These are phyloP conservation scores for Archocentrus centrarchus DNA, from an alignment of 2,113 vertebrate species.

Conservation along the genomic window DNA sequence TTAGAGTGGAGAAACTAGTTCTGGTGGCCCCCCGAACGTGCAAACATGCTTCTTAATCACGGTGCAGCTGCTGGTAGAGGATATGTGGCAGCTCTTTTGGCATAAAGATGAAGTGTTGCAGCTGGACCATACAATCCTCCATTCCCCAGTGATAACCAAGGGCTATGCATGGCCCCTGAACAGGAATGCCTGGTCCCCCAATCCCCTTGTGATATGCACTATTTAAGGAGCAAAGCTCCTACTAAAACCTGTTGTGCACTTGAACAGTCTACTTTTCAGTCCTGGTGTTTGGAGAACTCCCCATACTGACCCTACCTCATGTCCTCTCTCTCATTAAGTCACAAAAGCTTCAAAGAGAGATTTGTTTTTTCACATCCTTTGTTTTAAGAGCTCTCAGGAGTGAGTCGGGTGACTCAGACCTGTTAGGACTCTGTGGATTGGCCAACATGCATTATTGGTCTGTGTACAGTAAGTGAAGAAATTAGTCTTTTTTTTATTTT, in stretches of 20 bases:
- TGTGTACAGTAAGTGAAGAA: not conserved
- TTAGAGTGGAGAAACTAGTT: not conserved
- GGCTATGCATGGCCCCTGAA: not conserved
- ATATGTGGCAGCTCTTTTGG: not conserved
- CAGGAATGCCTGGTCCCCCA: not conserved
- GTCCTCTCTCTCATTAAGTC: not conserved
- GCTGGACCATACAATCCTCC: conserved; percentile 1
- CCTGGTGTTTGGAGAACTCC: not conserved
- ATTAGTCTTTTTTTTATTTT: not conserved
- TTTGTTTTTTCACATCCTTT: not conserved
- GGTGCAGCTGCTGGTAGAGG: conserved; percentile 1
- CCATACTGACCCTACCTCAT: not conserved
- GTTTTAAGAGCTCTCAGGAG: not conserved
- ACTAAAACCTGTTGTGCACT: not conserved
- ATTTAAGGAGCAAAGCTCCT: not conserved
- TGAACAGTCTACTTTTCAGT: not conserved
- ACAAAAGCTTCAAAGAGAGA: not conserved
- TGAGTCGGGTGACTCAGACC: not conserved
- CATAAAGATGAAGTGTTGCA: conserved; percentile 12
- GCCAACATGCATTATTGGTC: not conserved
- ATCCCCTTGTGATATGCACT: not conserved
- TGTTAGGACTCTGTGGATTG: not conserved
- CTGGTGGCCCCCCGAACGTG: not conserved
- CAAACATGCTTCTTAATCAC: conserved; percentile 14
- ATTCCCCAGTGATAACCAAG: conserved; percentile 10